These are phyloP conservation scores for Alouatta caraya DNA, from an alignment of 2,797 vertebrate species.

Conservation along the genomic window DNA sequence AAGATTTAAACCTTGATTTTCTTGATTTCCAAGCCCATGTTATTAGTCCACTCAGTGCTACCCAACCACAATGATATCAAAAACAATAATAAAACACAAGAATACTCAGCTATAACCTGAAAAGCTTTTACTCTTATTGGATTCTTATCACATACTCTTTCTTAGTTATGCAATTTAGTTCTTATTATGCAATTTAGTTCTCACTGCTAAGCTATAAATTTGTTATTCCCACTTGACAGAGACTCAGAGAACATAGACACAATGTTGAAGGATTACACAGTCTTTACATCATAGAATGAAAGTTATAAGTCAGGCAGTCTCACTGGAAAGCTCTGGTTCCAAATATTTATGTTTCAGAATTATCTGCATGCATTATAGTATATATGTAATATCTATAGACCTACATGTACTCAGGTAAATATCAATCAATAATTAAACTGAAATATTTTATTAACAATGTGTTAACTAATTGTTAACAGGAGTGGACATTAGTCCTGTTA, in stretches of 20 bases:
- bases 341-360: not conserved
- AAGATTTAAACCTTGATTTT: not conserved
- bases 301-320: not conserved
- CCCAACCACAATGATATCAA: not conserved
- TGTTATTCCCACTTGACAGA: not conserved
- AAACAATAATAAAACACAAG: not conserved
- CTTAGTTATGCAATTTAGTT: not conserved
- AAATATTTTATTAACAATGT: not conserved
- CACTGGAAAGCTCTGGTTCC: not conserved
- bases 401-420: not conserved
- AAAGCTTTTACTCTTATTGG: not conserved
- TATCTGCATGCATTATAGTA: not conserved
- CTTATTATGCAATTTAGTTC: not conserved
- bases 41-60: not conserved
- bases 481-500: not conserved
- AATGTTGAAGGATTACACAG: not conserved
- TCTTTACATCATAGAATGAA: not conserved
- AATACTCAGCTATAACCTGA: not conserved
- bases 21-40: not conserved
- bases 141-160: not conserved
- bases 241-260: not conserved
- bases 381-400: not conserved
- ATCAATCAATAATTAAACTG: not conserved
- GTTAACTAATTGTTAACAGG: not conserved
- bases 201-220: not conserved